Evolutionary conservation across 2,113 vertebrate species (phyloP), one percentile per base, ranked within the genome.

Genomic region (Rafetus swinhoei): DNA sequence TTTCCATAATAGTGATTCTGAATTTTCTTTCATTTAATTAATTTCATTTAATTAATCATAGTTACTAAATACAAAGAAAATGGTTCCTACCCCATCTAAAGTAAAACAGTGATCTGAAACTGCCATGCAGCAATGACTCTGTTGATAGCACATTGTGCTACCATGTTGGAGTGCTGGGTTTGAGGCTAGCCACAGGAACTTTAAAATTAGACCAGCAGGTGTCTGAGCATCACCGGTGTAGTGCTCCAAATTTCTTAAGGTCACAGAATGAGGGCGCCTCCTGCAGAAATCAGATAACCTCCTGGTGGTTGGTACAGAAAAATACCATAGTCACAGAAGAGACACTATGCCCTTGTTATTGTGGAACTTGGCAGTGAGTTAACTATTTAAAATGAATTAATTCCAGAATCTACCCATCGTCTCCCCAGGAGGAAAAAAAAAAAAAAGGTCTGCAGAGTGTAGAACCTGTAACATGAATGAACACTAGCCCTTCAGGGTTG

Each of bases 231-330:
- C 22, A 45, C 0, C 0, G 50, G 11, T 0, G 2, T 4, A 39
- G 45, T 54, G 2, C 8, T 82, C 29, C 57, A 9, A 0, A 2
- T n/a, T 53, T 54, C 19, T 45, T 65, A 29, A 32, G 50, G 65
- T 65, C 0, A 76, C 19, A 3, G 0, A 24, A 27, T 0, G 1
- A 53, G 59, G 55, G 32, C 65, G n/a, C 65, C 79, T 52, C 35
- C 0, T 0, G 69, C 39, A 82, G 50, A 88, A 53, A 53, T 74
- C 72, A 7, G 55, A 85, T 45, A n/a, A 65, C 11, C 53, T 5
- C 18, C 52, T 80, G 27, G 79, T 24, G 2, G 18, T 45, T 13
- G 56, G 24, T 9, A 77, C 9, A 85, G 57, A 81, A 29, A n/a
- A 35, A 69, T 35, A 35, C 65, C 32, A 35, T 69, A 69, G 32